Evolutionary conservation across 2,113 vertebrate species (phyloP).

Genomic region (Ameiurus melas): DNA sequence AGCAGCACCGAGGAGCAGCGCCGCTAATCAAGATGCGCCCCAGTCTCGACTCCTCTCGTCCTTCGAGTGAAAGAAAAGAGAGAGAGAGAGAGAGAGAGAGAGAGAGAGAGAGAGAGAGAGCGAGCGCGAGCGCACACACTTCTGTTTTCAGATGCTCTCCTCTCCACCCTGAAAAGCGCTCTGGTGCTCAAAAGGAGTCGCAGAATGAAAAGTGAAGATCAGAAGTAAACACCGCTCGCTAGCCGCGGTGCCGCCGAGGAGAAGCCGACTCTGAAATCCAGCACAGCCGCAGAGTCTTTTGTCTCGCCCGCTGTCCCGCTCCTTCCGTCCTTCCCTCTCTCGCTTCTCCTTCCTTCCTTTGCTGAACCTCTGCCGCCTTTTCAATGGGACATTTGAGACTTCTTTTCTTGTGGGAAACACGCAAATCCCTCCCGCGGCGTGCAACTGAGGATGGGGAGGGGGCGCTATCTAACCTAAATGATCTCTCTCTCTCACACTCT

Average conservation of each 20-base stretch:
- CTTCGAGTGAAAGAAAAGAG: constrained; percentile 20
- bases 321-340: constrained; percentile 68
- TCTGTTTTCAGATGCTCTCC: constrained; percentile 38
- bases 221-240: constrained; percentile 49
- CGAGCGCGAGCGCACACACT: too few species aligned
- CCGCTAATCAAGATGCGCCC: constrained; percentile 31
- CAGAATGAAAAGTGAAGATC: constrained; percentile 43
- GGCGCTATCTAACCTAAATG: constrained; percentile 29
- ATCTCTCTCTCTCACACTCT: constrained; percentile 17
- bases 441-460: constrained; percentile 15
- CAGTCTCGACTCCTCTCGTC: constrained; percentile 55
- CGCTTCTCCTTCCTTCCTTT: constrained; percentile 62
- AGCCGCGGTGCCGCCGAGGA: constrained; percentile 65
- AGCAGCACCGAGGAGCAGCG: too few species aligned
- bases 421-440: constrained; percentile 47
- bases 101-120: too few species aligned
- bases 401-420: constrained; percentile 60
- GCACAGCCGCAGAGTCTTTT: constrained; percentile 76
- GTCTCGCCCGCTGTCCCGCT: constrained; percentile 70
- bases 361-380: constrained; percentile 59
- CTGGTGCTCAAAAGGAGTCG: constrained; percentile 42
- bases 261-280: constrained; percentile 63
- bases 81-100: constrained; percentile 38
- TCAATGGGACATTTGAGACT: constrained; percentile 72
- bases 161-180: constrained; percentile 45